Base-by-base conservation (phyloP, 92 coral and sea anemone species). In the Micromussa lordhowensis region DNA sequence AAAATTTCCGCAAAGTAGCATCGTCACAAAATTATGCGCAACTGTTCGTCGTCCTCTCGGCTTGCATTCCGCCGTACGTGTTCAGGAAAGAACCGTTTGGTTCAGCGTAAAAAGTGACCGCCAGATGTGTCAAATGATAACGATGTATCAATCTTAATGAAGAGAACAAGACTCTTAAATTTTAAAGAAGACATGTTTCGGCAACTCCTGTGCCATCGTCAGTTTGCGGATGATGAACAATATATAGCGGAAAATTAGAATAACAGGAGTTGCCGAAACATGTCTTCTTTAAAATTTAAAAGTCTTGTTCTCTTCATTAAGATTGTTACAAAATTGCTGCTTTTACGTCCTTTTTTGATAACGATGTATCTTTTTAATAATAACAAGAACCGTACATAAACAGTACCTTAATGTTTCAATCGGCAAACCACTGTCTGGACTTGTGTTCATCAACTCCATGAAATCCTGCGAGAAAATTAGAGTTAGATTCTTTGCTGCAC, bases 351-450 rank as follows among this genome's bases (percentile, higher is more conserved):
- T n/a, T n/a, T n/a, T n/a, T n/a, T 26, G 15, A 5, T 44, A 44
- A 44, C 51, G 51, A 44, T 28, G 61, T 22, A 28, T 26, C 24
- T 29, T 24, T 21, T 78, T 21, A 21, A 22, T 10, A 11, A 22
- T 44, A 1, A 7, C 63, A 40, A 81, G 84, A 35, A 30, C 75
- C 11, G 19, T 17, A 68, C 11, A 34, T 29, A 8, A 30, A 83
- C 44, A 53, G 22, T 88, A 95, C 98, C 95, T 89, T 32, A 95
- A 75, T 64, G 92, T 91, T 82, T 95, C 98, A 30, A 91, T 88
- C 12, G 98, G 98, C 19, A 90, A 79, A 18, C 92, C 90, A 53
- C 91, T 88, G 49, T 95, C 96, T n/a, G 98, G 96, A 38, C 87
- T 91, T 12, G 96, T 87, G 38, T 68, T 91, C 93, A 95, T 90